phyloP scores from a whole-genome alignment of 1,140 invertebrate genomes.

The Nymphalis io region DNA sequence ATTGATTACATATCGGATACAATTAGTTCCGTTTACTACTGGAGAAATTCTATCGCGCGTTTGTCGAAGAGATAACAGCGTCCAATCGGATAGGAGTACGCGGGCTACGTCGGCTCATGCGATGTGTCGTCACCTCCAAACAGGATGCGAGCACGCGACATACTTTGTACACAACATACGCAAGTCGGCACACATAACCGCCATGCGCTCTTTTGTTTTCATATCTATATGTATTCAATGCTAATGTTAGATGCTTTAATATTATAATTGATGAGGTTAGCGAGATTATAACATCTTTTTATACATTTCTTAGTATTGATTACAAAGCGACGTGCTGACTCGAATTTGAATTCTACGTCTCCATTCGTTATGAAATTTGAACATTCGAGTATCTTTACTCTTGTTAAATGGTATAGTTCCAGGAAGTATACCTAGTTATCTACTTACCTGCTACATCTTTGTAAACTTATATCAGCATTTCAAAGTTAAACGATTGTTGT shows the following conservation, averaged over 20 bases:
- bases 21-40: slow-evolving; percentile 69
- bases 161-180: slow-evolving; percentile 52
- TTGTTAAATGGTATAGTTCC: no score
- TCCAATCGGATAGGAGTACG: slow-evolving; percentile 65
- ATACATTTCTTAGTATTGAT: no score
- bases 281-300: background rate
- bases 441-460: no score
- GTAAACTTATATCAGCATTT: no score
- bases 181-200: slow-evolving; percentile 28
- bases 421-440: no score
- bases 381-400: no score
- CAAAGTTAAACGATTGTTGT: no score
- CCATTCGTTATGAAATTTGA: no score
- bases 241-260: background rate
- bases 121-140: slow-evolving; percentile 71
- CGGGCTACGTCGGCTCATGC: slow-evolving; percentile 65
- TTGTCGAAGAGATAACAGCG: slow-evolving; percentile 64
- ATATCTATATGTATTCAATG: slow-evolving; percentile 19
- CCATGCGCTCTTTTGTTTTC: slow-evolving; percentile 25
- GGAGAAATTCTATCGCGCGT: slow-evolving; percentile 76
- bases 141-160: slow-evolving; percentile 71
- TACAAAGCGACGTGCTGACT: no score
- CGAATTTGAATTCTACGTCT: no score
- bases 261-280: background rate
- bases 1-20: slow-evolving; percentile 52